Evolutionary conservation across 2,797 vertebrate species (phyloP), one percentile per base, ranked within the genome.

Genomic region (Galago senegalensis): DNA sequence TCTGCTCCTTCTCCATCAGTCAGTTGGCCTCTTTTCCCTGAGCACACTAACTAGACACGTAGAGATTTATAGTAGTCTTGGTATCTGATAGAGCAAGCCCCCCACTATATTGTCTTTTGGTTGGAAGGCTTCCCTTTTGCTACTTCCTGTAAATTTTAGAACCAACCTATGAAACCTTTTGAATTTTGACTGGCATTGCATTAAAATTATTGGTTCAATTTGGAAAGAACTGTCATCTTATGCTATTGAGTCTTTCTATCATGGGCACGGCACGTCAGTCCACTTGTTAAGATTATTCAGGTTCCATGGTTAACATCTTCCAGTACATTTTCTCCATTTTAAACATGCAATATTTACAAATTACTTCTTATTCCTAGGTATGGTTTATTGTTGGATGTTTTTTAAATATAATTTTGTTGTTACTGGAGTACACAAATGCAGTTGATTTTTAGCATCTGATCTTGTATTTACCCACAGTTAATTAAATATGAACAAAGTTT

Each of bases 301-400:
- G 63, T 83, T 88, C 17, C 63, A 17, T 61, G 16, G 12, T 82
- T 86, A 73, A n/a, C n/a, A 7, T 80, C 13, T 87, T 89, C 25
- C 6, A 20, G 4, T 31, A 58, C 34, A 63, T 73, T 93, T 94
- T 91, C 23, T 87, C 43, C 27, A 4, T 87, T 9, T 40, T 79
- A n/a, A 79, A 31, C 5, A 23, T 37, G 5, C 0, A 27, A 0
- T 77, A n/a, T 93, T 91, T 67, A 34, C 20, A 94, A 79, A 46
- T 88, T 85, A 60, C 37, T 85, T 96, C 95, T 58, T 80, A 27
- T 93, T 87, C 73, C 76, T 80, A 85, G 29, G 7, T 94, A 27
- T n/a, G 20, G 79, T 70, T 93, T 85, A 23, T 58, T 53, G 4
- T 83, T 91, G 58, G 34, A 23, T 77, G 16, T 63, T 95, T 80